Percentiles rank a stretch among this genome's conserved stretches.
Evolutionary conservation across 2,888 invertebrate species (phyloP).

Genomic region (Atethmia centrago): DNA sequence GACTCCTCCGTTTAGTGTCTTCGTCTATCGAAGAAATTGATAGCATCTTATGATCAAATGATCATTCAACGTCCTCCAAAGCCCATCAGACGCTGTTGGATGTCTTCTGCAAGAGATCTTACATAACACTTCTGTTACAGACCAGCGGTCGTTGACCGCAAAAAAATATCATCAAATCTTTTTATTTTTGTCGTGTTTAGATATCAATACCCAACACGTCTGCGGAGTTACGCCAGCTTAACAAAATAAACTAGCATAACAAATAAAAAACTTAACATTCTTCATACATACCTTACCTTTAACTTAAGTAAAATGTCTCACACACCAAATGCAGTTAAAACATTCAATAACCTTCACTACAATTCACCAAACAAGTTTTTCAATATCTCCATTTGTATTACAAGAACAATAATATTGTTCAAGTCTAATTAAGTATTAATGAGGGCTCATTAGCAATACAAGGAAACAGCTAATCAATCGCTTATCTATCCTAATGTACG

Average conservation of each 20-base stretch:
- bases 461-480: conserved; percentile 70
- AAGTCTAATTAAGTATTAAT: conserved; percentile 68
- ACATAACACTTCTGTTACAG: no score
- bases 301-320: background rate
- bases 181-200: no score
- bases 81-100: background rate
- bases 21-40: background rate
- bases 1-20: background rate
- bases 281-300: background rate
- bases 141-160: no score
- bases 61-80: background rate
- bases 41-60: background rate
- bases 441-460: conserved; percentile 65
- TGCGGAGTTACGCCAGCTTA: no score
- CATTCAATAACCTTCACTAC: conserved; percentile 10
- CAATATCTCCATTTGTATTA: conserved; percentile 33
- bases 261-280: conserved; percentile 7
- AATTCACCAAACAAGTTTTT: conserved; percentile 38
- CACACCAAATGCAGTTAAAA: conserved; percentile 21
- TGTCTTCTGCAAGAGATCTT: background rate
- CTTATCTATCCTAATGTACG: conserved; percentile 65
- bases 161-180: no score
- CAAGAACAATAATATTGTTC: conserved; percentile 58
- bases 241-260: no score
- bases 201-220: no score